Base-by-base conservation (phyloP, 1,140 invertebrate genomes). In the Rhyacophila brunnea region DNA sequence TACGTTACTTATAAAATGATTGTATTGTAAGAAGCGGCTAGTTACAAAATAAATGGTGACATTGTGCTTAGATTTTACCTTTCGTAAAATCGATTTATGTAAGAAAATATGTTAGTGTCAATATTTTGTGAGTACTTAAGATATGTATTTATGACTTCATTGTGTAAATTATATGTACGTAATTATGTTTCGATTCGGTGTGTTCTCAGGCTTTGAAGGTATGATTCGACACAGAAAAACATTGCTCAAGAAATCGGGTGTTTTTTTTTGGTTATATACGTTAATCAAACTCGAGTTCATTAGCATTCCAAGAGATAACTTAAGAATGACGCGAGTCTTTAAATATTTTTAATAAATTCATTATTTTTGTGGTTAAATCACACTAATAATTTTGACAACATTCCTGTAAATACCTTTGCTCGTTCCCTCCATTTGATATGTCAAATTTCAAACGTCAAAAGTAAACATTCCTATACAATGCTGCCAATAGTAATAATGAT, bases 81-180 rank as follows among this genome's bases (percentile, higher is more conserved):
- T 58, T 48, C 47, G 57, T 53, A 45, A 53, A 28, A 15, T 46
- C 34, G 19, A 17, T 38, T 56, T 23, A 11, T 58, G 32, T 59
- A 59, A 53, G 57, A 44, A 49, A 59, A 34, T 45, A 59, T 17
- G 34, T 59, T 44, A 51, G 42, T 59, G 42, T 59, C 42, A 51
- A 52, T 59, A 59, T 53, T 59, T 59, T 59, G 57, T 59, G 57
- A 59, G 36, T 64, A 64, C 23, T 57, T 64, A 64, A 60, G 58
- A 56, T 58, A 64, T 60, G 53, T 64, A 58, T 51, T 60, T 56
- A 64, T 58, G 46, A 43, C 15, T 54, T 61, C 48, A 60, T 46
- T 61, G 58, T 65, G 50, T 49, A 58, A 48, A 48, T 35, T 57
- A 42, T 19, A 20, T 15, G 43, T 45, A 45, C 50, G 38, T 57